phyloP scores from a whole-genome alignment of 2,888 invertebrate species.

The Drosophila conformis region DNA sequence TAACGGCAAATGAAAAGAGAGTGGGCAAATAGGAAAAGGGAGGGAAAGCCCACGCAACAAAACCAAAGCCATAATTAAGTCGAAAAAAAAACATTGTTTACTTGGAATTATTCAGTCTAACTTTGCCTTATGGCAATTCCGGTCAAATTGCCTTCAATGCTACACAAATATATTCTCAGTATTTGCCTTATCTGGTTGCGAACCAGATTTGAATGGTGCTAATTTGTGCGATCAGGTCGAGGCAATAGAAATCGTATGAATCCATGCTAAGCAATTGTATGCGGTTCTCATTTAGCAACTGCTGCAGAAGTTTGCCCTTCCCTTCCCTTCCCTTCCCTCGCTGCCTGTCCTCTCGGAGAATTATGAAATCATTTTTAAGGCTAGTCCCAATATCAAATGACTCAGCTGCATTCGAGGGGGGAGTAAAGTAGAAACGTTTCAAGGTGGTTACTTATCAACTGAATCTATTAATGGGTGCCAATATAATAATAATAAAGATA shows the following conservation, averaged over 20 bases:
- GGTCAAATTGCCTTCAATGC: constrained; percentile 5
- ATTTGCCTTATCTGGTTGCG: constrained; percentile 8
- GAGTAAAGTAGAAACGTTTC: too few species aligned
- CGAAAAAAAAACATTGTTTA: neutral
- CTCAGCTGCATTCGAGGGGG: neutral
- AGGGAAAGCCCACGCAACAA: constrained; percentile 39
- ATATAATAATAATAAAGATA: neutral
- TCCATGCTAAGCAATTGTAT: constrained; percentile 57
- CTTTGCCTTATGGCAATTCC: constrained; percentile 10
- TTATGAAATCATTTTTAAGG: constrained; percentile 10
- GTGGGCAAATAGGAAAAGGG: neutral
- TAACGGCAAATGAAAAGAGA: constrained; percentile 10
- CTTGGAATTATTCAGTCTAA: constrained; percentile 28
- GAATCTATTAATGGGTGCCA: neutral
- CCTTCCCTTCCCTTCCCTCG: too few species aligned
- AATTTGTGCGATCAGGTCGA: constrained; percentile 56
- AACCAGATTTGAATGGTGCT: constrained; percentile 58
- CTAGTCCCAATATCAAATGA: constrained; percentile 2
- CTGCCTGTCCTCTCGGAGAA: neutral
- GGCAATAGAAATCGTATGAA: constrained; percentile 3
- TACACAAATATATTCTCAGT: constrained; percentile 8
- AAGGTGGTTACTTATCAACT: neutral
- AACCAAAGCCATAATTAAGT: constrained; percentile 16
- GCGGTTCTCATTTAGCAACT: constrained; percentile 58
- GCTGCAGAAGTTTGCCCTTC: neutral